Conservation (phyloP, 2,113 vertebrate species). For the Ahaetulla prasina region DNA sequence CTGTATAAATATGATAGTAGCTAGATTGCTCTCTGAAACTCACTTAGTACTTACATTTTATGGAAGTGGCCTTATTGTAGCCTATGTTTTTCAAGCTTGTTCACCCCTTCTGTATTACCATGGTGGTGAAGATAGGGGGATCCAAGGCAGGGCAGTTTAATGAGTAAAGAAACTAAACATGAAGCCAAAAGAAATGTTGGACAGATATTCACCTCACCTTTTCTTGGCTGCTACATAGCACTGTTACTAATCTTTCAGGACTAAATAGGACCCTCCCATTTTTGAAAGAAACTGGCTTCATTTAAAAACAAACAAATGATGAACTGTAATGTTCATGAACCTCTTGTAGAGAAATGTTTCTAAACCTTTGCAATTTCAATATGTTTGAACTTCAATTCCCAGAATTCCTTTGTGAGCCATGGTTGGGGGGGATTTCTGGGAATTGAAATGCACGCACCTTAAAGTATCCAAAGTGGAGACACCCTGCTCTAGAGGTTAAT, state of each 20-base stretch:
- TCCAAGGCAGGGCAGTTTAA: neutral
- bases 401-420: neutral
- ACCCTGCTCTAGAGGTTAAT: neutral
- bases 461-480: neutral
- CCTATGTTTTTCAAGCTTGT: neutral
- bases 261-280: neutral
- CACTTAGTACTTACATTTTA: neutral
- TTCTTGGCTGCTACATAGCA: neutral
- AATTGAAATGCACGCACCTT: neutral
- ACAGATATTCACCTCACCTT: neutral
- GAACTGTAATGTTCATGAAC: neutral
- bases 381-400: neutral
- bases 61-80: neutral
- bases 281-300: neutral
- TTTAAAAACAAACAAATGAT: neutral
- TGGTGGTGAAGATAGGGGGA: neutral
- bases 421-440: neutral
- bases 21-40: neutral
- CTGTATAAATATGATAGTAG: neutral
- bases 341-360: neutral
- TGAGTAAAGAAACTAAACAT: neutral
- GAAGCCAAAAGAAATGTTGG: neutral
- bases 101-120: neutral
- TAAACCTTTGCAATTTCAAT: neutral
- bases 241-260: neutral